These are phyloP conservation scores for Meloidogyne chitwoodi DNA, from an alignment of 1,140 invertebrate genomes.

Conservation along the genomic window DNA sequence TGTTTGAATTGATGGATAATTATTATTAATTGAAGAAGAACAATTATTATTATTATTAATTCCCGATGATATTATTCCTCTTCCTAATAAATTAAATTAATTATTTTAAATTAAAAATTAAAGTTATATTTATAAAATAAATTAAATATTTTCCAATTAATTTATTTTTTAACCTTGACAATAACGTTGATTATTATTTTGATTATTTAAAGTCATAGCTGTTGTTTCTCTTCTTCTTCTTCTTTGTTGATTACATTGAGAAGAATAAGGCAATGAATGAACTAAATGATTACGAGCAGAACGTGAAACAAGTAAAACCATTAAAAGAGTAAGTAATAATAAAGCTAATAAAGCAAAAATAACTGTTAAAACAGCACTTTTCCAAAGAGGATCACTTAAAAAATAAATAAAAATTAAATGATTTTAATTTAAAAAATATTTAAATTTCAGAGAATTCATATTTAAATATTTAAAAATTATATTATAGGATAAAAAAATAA, in stretches of 20 bases:
- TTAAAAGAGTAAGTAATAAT: background rate
- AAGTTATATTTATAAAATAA: too few relatives aligned
- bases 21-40: background rate
- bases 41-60: background rate
- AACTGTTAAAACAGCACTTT: background rate
- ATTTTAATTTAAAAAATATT: background rate
- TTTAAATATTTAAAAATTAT: background rate
- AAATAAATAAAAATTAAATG: too few relatives aligned
- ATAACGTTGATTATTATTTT: background rate
- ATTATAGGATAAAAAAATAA: background rate
- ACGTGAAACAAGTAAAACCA: conserved; percentile 1
- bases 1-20: conserved; percentile 30
- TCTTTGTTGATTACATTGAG: background rate
- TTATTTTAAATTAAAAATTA: background rate
- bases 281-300: background rate
- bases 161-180: background rate
- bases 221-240: background rate
- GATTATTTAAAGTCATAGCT: background rate
- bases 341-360: background rate
- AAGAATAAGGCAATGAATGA: background rate
- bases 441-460: background rate
- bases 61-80: background rate
- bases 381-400: background rate
- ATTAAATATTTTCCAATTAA: too few relatives aligned
- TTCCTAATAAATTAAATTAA: background rate